A percentile compares a stretch with the other conserved stretches of the same genome.
These are phyloP conservation scores for Mycteria americana DNA, from an alignment of 2,797 vertebrate species.

Conservation along the genomic window DNA sequence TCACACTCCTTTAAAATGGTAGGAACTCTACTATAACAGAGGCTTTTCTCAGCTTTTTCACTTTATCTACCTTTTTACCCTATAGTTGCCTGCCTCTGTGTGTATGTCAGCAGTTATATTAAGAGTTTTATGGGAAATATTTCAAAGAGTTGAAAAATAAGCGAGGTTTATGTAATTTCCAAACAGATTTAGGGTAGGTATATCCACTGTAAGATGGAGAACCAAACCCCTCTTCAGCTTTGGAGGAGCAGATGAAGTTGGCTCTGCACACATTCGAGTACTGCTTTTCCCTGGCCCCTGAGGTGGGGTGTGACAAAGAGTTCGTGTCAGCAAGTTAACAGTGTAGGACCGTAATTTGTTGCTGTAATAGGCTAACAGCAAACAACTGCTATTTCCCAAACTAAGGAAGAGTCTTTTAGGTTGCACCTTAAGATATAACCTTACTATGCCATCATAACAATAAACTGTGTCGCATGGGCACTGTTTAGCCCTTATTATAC, in stretches of 20 bases:
- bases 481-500: neutral
- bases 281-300: neutral
- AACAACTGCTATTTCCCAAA: neutral
- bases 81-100: neutral
- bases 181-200: neutral
- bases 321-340: neutral
- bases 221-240: neutral
- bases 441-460: neutral
- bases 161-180: neutral
- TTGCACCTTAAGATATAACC: neutral
- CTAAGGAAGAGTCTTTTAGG: neutral
- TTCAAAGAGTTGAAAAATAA: neutral
- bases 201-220: neutral
- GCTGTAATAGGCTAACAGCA: neutral
- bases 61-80: neutral
- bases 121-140: neutral
- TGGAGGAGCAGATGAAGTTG: neutral
- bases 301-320: neutral
- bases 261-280: neutral
- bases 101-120: neutral
- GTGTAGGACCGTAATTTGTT: neutral
- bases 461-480: neutral
- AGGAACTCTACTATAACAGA: neutral
- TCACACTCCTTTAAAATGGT: neutral
- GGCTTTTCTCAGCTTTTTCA: neutral